Evolutionary conservation across 2,797 vertebrate species (phyloP), one percentile per base, ranked within the genome.

Genomic region (Oreochromis grahami): DNA sequence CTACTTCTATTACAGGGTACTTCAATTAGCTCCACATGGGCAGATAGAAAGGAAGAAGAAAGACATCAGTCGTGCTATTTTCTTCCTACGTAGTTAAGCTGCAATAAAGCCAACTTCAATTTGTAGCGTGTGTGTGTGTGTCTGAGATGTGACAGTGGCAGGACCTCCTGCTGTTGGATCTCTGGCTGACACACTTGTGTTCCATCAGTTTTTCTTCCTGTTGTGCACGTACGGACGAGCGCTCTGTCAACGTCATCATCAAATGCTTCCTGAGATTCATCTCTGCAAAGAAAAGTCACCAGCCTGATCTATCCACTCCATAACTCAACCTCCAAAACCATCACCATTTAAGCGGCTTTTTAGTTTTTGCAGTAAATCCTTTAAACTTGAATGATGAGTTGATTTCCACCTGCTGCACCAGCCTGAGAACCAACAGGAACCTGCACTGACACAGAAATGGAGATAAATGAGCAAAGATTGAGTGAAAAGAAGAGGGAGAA

Each of bases 311-410:
- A 26, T 3, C 24, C 24, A n/a, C 19, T 38, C 60, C 11, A 14
- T 38, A 38, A 3, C 11, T 58, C 55, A 19, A 58, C 55, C 29
- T 19, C 29, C 36, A 38, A 38, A 38, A 38, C 36, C 36, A 38
- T 2, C 6, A 36, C 56, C 32, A 36, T 36, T 63, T 0, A 63
- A 63, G 32, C 3, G 58, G 2, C 0, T 63, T 36, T 63, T n/a
- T 63, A 12, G 7, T 4, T 36, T 63, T 63, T 63, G 17, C 32
- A 63, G 58, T 63, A 63, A 36, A 36, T 36, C 58, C 10, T 65
- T 14, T 21, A 38, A 65, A 0, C 34, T 65, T 0, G 7, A 65
- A 8, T 38, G 60, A 2, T 14, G 60, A 12, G 1, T 65, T 65
- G 38, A 2, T 36, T 38, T 38, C 60, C 19, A 65, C 60, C 7